Evolutionary conservation across 2,113 vertebrate genomes (phyloP), one percentile per base, ranked within the genome.

Genomic region (Chlamydotis undulata): DNA sequence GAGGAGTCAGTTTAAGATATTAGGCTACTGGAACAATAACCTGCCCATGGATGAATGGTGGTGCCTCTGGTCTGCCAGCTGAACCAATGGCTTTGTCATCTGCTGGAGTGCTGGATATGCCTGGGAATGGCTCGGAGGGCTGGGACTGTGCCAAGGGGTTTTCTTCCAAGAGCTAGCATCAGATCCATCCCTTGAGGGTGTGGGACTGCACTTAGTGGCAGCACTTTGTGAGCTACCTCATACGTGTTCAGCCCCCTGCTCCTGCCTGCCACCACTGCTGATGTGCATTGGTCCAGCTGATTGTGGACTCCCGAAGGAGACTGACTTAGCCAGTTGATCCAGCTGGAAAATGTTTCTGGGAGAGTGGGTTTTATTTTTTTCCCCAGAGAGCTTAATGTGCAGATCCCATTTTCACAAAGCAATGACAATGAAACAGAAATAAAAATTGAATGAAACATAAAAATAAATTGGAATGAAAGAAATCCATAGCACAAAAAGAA

Each of bases 291-390:
- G 2, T n/a, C 33, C 63, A 35, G 50, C 29, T 77, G 81, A 43
- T 31, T 8, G 17, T 21, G 25, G 45, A 47, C 21, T 50, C 77
- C 49, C 0, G 1, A 35, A 21, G 21, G 23, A 83, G 12, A 65
- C 8, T 49, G 59, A 19, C 24, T 53, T 25, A 23, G 56, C 22
- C 47, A 59, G 47, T 1, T 83, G 18, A 78, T 45, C 23, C n/a
- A 71, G 18, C 10, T 8, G 23, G 24, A 85, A 88, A 90, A 59
- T 8, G 41, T 50, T 43, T 23, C 33, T 78, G 65, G 17, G 18
- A 41, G 16, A 64, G 7, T 29, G 33, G 18, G 29, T 29, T 29
- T 2, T 2, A 1, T 1, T 31, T n/a, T 52, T 41, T 25, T 2
- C 5, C 4, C 31, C 28, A 26, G 28, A 63, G 12, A 56, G 6